A percentile compares a stretch with the other conserved stretches of the same genome.
phyloP scores from a whole-genome alignment of 1,140 invertebrate genomes.

The Drosophila yakuba region DNA sequence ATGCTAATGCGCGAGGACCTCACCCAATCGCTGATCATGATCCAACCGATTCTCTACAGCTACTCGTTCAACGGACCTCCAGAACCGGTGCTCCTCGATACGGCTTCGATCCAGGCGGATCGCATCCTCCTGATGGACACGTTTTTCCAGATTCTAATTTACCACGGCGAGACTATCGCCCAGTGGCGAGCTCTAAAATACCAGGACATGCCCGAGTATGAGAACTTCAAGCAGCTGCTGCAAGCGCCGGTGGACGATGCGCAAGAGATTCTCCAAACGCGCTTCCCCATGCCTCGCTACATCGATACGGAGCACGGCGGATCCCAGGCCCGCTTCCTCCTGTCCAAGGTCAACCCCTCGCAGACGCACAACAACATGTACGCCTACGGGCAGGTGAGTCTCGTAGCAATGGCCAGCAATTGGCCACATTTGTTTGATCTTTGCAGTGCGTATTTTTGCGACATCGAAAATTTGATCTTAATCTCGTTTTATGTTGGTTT shows the following conservation, averaged over 20 bases:
- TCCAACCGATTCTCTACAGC: conserved; percentile 99
- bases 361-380: conserved; percentile 99
- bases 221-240: conserved; percentile 97
- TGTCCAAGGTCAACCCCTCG: conserved; percentile 99
- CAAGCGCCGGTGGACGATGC: conserved; percentile 99
- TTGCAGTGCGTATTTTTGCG: conserved; percentile 18
- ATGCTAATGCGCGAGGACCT: conserved; percentile 99
- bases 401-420: background rate
- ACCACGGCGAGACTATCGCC: conserved; percentile 99
- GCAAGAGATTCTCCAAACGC: conserved; percentile 96
- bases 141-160: conserved; percentile 99
- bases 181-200: conserved; percentile 98
- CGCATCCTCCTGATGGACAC: conserved; percentile 99
- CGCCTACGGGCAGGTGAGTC: conserved; percentile 92
- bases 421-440: conserved; percentile 14
- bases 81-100: conserved; percentile 98
- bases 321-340: conserved; percentile 98
- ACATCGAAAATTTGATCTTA: conserved; percentile 11
- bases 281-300: conserved; percentile 99
- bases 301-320: conserved; percentile 99
- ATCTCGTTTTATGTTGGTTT: conserved; percentile 64
- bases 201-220: conserved; percentile 98
- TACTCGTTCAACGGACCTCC: conserved; percentile 99
- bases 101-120: conserved; percentile 98
- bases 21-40: conserved; percentile 99